Conservation (phyloP, 2,797 vertebrate species). For the Triplophysa bombifrons region DNA sequence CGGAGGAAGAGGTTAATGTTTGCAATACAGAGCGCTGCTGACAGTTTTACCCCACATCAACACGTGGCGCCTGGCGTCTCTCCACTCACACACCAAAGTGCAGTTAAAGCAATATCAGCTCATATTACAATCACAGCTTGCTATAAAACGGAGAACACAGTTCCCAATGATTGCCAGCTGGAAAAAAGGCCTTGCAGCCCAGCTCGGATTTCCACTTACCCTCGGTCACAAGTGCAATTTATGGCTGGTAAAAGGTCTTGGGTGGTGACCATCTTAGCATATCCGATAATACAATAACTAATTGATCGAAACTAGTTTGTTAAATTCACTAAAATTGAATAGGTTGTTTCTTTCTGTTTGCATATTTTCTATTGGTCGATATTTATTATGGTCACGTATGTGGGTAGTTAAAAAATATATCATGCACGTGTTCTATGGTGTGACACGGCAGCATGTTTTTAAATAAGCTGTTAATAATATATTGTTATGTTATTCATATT, state of each 20-base stretch:
- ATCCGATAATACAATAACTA: slow-evolving; percentile 57
- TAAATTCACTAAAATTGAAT: slow-evolving; percentile 19
- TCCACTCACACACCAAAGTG: slow-evolving; percentile 78
- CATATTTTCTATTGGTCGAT: not conserved
- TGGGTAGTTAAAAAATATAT: too few species aligned
- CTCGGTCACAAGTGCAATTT: slow-evolving; percentile 38
- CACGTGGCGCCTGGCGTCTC: slow-evolving; percentile 63
- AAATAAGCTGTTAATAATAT: too few species aligned
- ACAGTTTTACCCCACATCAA: slow-evolving; percentile 79
- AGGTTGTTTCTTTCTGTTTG: not conserved
- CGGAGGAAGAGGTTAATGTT: slow-evolving; percentile 54
- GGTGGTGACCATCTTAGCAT: slow-evolving; percentile 20
- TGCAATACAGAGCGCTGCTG: slow-evolving; percentile 60
- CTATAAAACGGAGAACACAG: slow-evolving; percentile 61
- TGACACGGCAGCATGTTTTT: too few species aligned
- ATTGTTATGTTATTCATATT: too few species aligned
- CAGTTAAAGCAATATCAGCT: slow-evolving; percentile 74
- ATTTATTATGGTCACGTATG: not conserved
- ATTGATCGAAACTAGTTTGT: slow-evolving; percentile 17
- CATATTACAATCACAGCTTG: slow-evolving; percentile 80
- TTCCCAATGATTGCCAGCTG: slow-evolving; percentile 73
- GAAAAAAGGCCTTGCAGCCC: slow-evolving; percentile 50
- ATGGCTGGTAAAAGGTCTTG: slow-evolving; percentile 22
- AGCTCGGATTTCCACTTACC: slow-evolving; percentile 38
- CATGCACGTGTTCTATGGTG: too few species aligned